Base-by-base conservation (phyloP, 2,797 vertebrate genomes). In the Pseudochirops corinnae region DNA sequence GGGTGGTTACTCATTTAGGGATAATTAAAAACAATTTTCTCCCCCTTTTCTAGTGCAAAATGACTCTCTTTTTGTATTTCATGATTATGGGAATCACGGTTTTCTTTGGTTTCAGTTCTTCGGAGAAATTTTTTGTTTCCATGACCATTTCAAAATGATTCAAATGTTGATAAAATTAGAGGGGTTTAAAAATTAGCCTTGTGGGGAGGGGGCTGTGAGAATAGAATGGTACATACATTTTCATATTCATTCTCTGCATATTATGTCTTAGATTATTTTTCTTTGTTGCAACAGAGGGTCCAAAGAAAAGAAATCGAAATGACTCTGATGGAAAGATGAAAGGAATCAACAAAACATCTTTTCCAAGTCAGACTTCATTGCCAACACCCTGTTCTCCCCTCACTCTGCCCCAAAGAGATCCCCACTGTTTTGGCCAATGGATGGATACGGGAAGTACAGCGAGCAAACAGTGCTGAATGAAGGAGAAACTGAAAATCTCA, bases 401-500 rank as follows among this genome's bases (percentile, higher is more conserved):
- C 33, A 93, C 87, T 39, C 94, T 95, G 39, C 55, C 55, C 46
- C 29, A 92, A 10, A 90, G 67, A 21, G 94, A 1, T 93, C 94
- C 93, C 94, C 93, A 97, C 96, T 96, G 10, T 93, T 95, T 92
- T 55, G 62, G 91, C 95, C 93, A 97, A 96, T 94, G 29, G 95
- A 62, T 31, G 62, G 93, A 67, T 94, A 92, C 95, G 96, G 94
- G 93, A 95, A 90, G 90, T 92, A 90, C 93, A 91, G 90, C 92
- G 21, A 87, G 24, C 74, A 50, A 87, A 50, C 74, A 46, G 39
- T 46, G 74, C 39, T 50, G 39, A 87, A 93, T 93, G 93, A 95
- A 92, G 95, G 94, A 94, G 74, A 94, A 97, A 97, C 94, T 97
- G 95, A 97, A 97, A 56, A 95, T 96, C 95, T 97, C 93, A 92